phyloP scores from a whole-genome alignment of 2,888 invertebrate genomes.

The Clunio marinus region DNA sequence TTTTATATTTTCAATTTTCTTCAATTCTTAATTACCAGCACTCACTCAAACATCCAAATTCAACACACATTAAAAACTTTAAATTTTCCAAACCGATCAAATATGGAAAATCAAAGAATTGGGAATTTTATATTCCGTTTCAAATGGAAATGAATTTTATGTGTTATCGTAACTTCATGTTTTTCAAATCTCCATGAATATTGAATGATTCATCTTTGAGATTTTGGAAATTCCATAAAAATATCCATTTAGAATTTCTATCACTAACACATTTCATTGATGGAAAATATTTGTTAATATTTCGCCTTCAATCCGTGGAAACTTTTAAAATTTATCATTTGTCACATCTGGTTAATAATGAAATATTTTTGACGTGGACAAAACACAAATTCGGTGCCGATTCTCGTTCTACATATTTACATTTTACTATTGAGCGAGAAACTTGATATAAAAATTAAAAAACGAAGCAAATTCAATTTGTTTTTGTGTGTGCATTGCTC shows the following conservation, averaged over 20 bases:
- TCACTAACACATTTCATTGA: neutral
- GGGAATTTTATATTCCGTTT: conserved; percentile 12
- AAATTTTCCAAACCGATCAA: neutral
- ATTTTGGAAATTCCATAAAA: neutral
- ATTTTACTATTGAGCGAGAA: neutral
- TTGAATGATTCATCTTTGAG: neutral
- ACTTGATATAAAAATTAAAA: neutral
- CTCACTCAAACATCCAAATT: too few species aligned
- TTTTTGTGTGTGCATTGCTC: neutral
- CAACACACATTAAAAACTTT: too few species aligned
- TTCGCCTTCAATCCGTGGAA: neutral
- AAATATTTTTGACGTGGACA: conserved; percentile 22
- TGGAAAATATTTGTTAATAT: neutral
- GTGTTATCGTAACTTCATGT: neutral
- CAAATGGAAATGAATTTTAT: conserved; percentile 3
- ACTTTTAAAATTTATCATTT: conserved; percentile 19
- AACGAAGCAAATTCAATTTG: too few species aligned
- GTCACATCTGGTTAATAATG: conserved; percentile 38
- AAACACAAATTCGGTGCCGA: neutral
- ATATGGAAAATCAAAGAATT: neutral
- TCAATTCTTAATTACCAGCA: too few species aligned
- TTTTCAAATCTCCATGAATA: too few species aligned
- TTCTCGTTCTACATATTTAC: neutral
- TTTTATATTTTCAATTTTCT: too few species aligned
- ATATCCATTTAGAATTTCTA: neutral